Conservation (phyloP, 2,113 vertebrate genomes). For the Raja brachyura region DNA sequence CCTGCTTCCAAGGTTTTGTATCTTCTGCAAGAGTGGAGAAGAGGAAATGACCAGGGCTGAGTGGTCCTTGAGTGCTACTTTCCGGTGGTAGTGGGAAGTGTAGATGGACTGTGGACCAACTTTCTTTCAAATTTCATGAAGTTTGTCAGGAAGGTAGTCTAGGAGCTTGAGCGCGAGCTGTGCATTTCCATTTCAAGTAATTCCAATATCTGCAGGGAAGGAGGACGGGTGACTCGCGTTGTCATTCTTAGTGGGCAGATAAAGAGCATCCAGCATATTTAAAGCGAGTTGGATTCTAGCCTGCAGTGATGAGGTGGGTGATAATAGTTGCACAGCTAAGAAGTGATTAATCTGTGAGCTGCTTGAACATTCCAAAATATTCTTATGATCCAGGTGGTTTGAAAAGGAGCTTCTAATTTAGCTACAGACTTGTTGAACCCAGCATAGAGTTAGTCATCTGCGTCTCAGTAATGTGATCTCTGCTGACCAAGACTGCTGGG, state of each 20-base stretch:
- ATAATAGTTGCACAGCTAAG: not conserved
- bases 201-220: not conserved
- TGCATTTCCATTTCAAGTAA: not conserved
- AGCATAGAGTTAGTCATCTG: not conserved
- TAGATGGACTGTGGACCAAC: not conserved
- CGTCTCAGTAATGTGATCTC: not conserved
- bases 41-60: too few species aligned
- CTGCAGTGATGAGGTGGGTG: not conserved
- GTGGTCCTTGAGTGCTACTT: too few species aligned
- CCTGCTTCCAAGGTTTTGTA: too few species aligned
- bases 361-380: not conserved
- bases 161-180: not conserved
- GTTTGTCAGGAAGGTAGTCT: not conserved
- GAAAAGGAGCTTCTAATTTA: not conserved
- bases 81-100: too few species aligned
- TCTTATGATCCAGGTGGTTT: not conserved
- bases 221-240: not conserved
- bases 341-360: not conserved
- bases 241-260: not conserved
- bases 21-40: too few species aligned
- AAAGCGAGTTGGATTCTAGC: not conserved
- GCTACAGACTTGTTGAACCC: not conserved
- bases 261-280: not conserved
- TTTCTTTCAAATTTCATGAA: not conserved
- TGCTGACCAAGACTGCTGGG: not conserved